Evolutionary conservation across 2,113 vertebrate genomes (phyloP), one percentile per base, ranked within the genome.

Genomic region (Rhinogobius similis): DNA sequence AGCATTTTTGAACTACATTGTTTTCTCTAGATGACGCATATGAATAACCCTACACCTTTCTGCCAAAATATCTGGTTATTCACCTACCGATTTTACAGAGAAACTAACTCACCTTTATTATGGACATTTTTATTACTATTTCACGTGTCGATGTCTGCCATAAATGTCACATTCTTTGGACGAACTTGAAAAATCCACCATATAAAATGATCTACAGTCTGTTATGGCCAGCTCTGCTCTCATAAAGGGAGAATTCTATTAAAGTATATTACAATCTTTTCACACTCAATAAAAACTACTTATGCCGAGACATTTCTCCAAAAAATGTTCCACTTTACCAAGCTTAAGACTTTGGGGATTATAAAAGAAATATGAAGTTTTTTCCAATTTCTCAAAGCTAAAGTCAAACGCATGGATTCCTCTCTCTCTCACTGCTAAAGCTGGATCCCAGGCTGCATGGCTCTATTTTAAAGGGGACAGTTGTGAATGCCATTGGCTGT

Each of bases 381-480:
- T 23, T 46, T 70, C 38, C 41, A 67, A 24, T 26, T 27, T 1
- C 9, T 43, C 32, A 14, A 29, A 23, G 36, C 5, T 62, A 58
- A 71, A 59, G 65, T 72, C 32, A 23, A 20, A 20, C 1, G 18
- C 53, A 62, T 10, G 10, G 12, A 13, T 43, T 62, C 24, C 29
- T 75, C 29, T 44, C 53, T 32, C 10, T 32, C 27, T 4, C 77
- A 52, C 82, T 68, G 78, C 36, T 78, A 61, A 58, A 76, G 74
- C 53, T 72, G 68, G 65, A 73, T 58, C 70, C 39, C 70, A 81
- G 80, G 72, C 48, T 70, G 67, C 69, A 10, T 32, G 46, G 65
- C 80, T 88, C 87, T 91, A 91, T 90, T 92, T 89, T 80, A 23
- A 86, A 80, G 65, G 69, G n/a, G 83, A 82, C 91, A 91, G 82